These are phyloP conservation scores for Colletes gigas DNA, from an alignment of 1,140 invertebrate species.

Conservation along the genomic window DNA sequence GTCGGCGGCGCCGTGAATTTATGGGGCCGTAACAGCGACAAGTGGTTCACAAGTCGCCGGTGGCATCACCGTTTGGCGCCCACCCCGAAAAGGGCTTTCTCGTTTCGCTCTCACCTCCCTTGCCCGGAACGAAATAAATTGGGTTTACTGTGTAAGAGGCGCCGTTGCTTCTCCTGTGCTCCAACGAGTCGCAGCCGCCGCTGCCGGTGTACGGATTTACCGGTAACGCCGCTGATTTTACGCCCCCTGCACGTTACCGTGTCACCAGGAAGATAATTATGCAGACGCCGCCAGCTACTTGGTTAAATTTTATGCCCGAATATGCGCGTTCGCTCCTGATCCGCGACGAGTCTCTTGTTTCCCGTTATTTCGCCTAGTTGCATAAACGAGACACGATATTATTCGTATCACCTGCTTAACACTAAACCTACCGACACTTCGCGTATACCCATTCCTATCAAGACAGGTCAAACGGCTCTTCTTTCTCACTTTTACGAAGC, in stretches of 20 bases:
- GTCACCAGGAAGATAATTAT: conserved; percentile 55
- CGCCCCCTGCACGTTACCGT: conserved; percentile 12
- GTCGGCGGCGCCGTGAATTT: conserved; percentile 75
- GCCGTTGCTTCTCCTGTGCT: conserved; percentile 49
- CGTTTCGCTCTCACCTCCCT: conserved; percentile 73
- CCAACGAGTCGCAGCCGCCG: conserved; percentile 42
- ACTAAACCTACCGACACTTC: too few species aligned
- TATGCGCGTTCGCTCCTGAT: background rate
- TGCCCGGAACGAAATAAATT: conserved; percentile 79
- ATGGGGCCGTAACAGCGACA: conserved; percentile 81
- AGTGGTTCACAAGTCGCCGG: conserved; percentile 81
- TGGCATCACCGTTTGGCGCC: conserved; percentile 78
- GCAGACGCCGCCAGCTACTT: conserved; percentile 38
- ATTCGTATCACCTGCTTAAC: too few species aligned
- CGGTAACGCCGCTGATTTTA: conserved; percentile 56
- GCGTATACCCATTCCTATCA: too few species aligned
- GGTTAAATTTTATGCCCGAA: conserved; percentile 38
- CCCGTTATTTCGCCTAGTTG: background rate
- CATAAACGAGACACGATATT: too few species aligned
- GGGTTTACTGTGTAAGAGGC: conserved; percentile 66
- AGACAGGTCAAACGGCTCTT: too few species aligned
- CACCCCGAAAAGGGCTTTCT: conserved; percentile 73
- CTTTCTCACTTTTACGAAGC: too few species aligned
- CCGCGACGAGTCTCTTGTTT: background rate
- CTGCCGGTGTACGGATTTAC: conserved; percentile 48